Base-by-base conservation (phyloP, 2,797 vertebrate species). In the Chaunax sp. region DNA sequence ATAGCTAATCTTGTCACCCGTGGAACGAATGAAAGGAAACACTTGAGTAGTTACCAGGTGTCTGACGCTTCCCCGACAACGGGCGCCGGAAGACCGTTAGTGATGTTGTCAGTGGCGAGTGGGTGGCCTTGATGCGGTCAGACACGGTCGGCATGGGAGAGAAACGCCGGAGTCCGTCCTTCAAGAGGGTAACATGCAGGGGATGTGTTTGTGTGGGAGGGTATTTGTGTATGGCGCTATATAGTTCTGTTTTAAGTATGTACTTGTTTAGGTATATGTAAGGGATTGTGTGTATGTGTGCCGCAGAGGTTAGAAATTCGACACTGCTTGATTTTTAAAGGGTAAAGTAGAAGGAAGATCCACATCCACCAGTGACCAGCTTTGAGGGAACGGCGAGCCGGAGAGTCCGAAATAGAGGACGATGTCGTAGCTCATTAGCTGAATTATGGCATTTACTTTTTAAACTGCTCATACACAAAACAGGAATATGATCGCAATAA, bases 131-230 rank as follows among this genome's bases (percentile, higher is more conserved):
- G 47, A 64, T 40, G 61, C 1, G 60, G 62, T 18, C 15, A 30
- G 13, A 35, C 35, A 11, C 41, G 58, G 61, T 18, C 51, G 10
- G 44, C 33, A 89, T 90, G 91, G 76, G 71, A 60, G 78, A 85
- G 37, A 84, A 77, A 52, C 52, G 44, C 7, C 59, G 41, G 70
- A 80, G 45, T 67, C 85, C 81, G 2, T 35, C 53, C 53, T 56
- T 69, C 75, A 69, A 58, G 55, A 86, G 75, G 85, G 86, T 83
- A 35, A 69, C 71, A 63, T 0, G 16, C 41, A 11, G 46, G 11
- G n/a, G 3, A 25, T 60, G 52, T 43, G 16, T 54, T 2, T 52
- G 45, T 44, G 22, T 35, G 16, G 14, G 14, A 64, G 50, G 10
- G 47, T 16, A 13, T 12, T 28, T 23, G 46, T 25, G 46, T 23